Conservation (phyloP, 2,113 vertebrate genomes). For the Ranitomeya imitator region DNA sequence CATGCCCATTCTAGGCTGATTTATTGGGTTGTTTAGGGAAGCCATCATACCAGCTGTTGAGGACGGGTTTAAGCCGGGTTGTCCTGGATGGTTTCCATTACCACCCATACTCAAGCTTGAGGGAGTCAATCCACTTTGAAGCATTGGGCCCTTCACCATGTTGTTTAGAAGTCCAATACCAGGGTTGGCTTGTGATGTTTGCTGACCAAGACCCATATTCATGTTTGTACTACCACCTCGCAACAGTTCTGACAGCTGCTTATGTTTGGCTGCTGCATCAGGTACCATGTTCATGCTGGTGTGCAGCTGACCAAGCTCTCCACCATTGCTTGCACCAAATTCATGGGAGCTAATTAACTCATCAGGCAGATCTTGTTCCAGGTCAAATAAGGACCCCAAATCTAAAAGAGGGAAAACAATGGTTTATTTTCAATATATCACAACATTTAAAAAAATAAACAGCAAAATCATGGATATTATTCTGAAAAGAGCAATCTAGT, state of each 20-base stretch:
- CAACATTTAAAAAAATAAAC: not conserved
- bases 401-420: slow-evolving; percentile 70
- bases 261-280: slow-evolving; percentile 96
- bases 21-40: slow-evolving; percentile 75
- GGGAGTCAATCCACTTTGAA: slow-evolving; percentile 76
- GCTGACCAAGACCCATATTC: slow-evolving; percentile 79
- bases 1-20: slow-evolving; percentile 78
- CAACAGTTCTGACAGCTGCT: slow-evolving; percentile 94
- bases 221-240: slow-evolving; percentile 82
- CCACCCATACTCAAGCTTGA: slow-evolving; percentile 73
- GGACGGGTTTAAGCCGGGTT: slow-evolving; percentile 63
- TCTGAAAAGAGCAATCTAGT: too few relatives aligned
- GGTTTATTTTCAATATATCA: not conserved
- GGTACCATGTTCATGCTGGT: slow-evolving; percentile 85
- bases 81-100: slow-evolving; percentile 75
- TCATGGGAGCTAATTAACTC: slow-evolving; percentile 95
- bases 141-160: slow-evolving; percentile 81
- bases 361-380: slow-evolving; percentile 97
- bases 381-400: slow-evolving; percentile 94
- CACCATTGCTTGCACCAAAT: slow-evolving; percentile 88
- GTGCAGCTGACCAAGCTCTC: slow-evolving; percentile 88
- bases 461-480: not conserved
- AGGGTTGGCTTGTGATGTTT: slow-evolving; percentile 77
- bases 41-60: slow-evolving; percentile 74
- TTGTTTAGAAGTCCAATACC: slow-evolving; percentile 81